Evolutionary conservation across 2,113 vertebrate species (phyloP), one percentile per base, ranked within the genome.

Genomic region (Acrocephalus kingi): DNA sequence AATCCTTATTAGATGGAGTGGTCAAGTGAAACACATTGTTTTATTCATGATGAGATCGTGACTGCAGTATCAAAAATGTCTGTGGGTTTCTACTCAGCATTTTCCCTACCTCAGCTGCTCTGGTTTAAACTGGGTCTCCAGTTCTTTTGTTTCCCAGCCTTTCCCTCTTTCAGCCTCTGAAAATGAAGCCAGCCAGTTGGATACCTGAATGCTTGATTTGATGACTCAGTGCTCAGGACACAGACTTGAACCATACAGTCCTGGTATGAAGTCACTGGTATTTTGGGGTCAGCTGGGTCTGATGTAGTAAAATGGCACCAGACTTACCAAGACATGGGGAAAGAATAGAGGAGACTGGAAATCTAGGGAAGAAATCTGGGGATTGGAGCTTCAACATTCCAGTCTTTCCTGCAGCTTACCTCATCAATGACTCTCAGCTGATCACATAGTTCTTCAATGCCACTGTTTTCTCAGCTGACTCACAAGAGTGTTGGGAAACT

Each of bases 1-100:
- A 94, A 48, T 84, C 62, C 78, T 91, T 84, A 92, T 94, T 92
- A 95, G 91, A 84, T 41, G 76, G 63, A 94, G 66, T 92, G 89
- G 91, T 91, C 84, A 93, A 90, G 86, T 93, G 89, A 95, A 94
- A 91, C 45, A 45, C 31, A 37, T 82, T 84, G 71, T 72, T 87
- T 95, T 94, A 89, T 95, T 96, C 83, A 87, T 90, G 10, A 84
- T 45, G 66, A 75, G 74, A 75, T 63, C 5, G 20, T 86, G 89
- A 92, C 76, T 72, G 52, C 23, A 52, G 68, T 94, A 63, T 28
- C 24, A 72, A 94, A 80, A 87, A 59, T 41, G 35, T 25, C n/a
- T 35, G 6, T 0, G 1, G 48, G 16, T 51, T 64, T 93, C 72
- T 43, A 25, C 17, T 78, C 56, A 31, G 22, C 41, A n/a, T 78